Conservation (phyloP, 2,797 vertebrate species). For the Menidia menidia region DNA sequence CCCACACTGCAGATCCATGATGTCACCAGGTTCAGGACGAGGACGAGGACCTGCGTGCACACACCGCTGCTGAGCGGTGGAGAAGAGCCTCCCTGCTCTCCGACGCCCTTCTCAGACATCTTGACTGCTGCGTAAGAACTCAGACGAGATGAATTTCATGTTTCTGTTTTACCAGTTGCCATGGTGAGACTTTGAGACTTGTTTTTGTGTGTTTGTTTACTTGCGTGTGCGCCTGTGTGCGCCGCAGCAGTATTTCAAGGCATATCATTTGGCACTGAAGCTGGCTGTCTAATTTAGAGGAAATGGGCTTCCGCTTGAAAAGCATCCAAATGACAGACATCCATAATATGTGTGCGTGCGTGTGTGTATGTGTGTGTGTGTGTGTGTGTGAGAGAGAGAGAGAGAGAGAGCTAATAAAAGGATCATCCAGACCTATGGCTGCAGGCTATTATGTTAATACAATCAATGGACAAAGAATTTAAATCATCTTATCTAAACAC, state of each 20-base stretch:
- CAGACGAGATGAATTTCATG: slow-evolving; percentile 40
- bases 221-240: slow-evolving; percentile 9
- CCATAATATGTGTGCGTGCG: slow-evolving; percentile 31
- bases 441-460: slow-evolving; percentile 71
- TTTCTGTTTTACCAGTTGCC: slow-evolving; percentile 63
- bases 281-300: slow-evolving; percentile 53
- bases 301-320: slow-evolving; percentile 60
- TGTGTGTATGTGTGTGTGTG: slow-evolving; percentile 15
- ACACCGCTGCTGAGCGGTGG: not conserved
- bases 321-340: slow-evolving; percentile 50
- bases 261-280: slow-evolving; percentile 51
- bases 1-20: slow-evolving; percentile 2
- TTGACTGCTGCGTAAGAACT: slow-evolving; percentile 16
- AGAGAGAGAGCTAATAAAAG: slow-evolving; percentile 46
- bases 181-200: slow-evolving; percentile 52
- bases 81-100: slow-evolving; percentile 8
- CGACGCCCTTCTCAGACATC: slow-evolving; percentile 17
- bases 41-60: slow-evolving; percentile 5
- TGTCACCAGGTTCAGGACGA: slow-evolving; percentile 29
- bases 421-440: slow-evolving; percentile 55
- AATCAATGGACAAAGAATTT: slow-evolving; percentile 65
- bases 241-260: slow-evolving; percentile 39
- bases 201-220: slow-evolving; percentile 47
- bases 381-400: slow-evolving; percentile 19
- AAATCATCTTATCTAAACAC: slow-evolving; percentile 54